These are phyloP conservation scores for Acanthis flammea DNA, from an alignment of 2,797 vertebrate genomes.

Conservation along the genomic window DNA sequence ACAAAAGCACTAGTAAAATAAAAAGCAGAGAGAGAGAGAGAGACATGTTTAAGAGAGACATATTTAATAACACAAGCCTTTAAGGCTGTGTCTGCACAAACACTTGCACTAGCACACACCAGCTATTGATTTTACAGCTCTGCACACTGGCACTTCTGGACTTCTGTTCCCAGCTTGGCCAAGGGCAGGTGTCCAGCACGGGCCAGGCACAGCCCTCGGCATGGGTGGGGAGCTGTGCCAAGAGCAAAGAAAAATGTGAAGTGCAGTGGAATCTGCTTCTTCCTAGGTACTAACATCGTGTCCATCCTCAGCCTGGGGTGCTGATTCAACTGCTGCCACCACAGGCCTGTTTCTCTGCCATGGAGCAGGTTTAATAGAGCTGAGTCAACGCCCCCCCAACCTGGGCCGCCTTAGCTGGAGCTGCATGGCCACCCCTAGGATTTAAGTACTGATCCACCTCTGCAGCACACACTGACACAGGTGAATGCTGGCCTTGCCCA, in stretches of 20 bases:
- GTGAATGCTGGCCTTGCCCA: background rate
- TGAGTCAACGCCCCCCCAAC: background rate
- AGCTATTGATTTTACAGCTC: background rate
- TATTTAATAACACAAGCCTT: background rate
- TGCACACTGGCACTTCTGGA: too few relatives aligned
- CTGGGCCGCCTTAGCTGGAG: background rate
- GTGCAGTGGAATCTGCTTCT: background rate
- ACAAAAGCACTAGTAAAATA: background rate
- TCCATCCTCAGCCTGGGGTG: background rate
- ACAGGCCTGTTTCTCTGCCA: accelerated
- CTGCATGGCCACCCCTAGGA: accelerated
- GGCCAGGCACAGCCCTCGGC: accelerated
- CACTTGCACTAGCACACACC: background rate
- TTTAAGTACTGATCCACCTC: background rate
- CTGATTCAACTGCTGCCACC: background rate
- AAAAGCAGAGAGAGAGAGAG: background rate
- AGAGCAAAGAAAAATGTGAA: background rate
- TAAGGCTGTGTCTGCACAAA: background rate
- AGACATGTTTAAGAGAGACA: accelerated
- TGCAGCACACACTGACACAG: background rate
- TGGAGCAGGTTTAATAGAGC: background rate
- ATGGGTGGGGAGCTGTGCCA: background rate
- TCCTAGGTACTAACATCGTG: accelerated
- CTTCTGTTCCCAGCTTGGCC: background rate
- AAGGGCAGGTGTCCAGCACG: accelerated